Evolutionary conservation across 1,140 invertebrate species (phyloP).

Genomic region (Bombus pascuorum): DNA sequence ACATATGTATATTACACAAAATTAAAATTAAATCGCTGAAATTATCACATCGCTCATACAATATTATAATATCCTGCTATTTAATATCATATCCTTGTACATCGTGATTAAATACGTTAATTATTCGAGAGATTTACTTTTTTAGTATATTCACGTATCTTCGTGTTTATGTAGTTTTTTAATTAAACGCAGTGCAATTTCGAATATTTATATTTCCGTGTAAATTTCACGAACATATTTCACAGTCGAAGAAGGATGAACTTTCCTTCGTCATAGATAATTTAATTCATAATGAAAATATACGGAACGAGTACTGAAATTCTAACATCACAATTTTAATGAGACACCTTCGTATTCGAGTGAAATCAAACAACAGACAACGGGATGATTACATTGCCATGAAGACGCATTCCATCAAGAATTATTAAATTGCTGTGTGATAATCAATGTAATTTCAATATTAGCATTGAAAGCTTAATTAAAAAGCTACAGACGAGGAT

Average conservation of each 20-base stretch:
- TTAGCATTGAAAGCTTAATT: background rate
- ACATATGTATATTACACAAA: too few species aligned
- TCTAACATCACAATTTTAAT: background rate
- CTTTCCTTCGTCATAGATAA: background rate
- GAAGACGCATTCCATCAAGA: background rate
- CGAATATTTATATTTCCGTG: background rate
- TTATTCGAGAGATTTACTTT: background rate
- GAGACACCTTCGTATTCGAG: background rate
- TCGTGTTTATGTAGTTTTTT: background rate
- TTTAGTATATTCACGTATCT: background rate
- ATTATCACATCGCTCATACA: background rate
- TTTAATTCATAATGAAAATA: conserved; percentile 4
- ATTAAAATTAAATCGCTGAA: too few species aligned
- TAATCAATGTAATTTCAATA: background rate
- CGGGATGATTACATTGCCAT: background rate
- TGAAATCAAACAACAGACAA: background rate
- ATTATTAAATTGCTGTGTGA: background rate
- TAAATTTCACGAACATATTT: background rate
- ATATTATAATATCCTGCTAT: background rate
- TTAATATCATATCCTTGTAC: background rate
- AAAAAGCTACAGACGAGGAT: background rate
- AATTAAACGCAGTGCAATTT: background rate
- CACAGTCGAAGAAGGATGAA: background rate
- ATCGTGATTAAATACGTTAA: background rate
- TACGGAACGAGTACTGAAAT: background rate